phyloP scores from a whole-genome alignment of 1,140 invertebrate genomes.

The Pteromalus puparum region DNA sequence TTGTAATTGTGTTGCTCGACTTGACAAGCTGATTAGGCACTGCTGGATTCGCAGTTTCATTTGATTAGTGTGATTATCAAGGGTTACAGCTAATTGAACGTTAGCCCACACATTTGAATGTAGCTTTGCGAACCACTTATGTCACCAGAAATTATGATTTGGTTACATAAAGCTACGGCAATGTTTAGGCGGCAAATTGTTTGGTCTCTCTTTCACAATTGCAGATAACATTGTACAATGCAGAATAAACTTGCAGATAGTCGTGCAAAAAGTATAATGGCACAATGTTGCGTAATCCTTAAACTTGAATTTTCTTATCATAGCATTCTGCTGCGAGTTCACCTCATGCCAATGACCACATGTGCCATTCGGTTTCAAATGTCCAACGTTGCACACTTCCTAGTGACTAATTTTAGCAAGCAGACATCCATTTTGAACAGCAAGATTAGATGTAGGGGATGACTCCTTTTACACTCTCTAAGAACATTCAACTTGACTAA shows the following conservation, averaged over 20 bases:
- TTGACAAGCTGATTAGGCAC: neutral
- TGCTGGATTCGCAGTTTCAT: neutral
- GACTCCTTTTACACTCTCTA: neutral
- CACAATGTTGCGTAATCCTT: neutral
- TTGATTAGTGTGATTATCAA: neutral
- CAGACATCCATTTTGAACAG: constrained; percentile 16
- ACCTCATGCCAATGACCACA: neutral
- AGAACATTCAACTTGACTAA: neutral
- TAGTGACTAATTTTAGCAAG: constrained; percentile 34
- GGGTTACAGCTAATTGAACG: neutral
- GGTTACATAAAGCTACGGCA: neutral
- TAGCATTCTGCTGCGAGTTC: neutral
- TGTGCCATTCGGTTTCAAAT: constrained; percentile 9
- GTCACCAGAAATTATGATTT: neutral
- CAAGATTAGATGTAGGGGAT: neutral
- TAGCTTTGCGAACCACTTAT: neutral
- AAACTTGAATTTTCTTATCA: neutral
- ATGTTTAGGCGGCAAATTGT: neutral
- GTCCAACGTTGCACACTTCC: neutral
- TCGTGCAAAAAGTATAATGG: too few relatives aligned
- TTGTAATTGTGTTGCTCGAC: neutral
- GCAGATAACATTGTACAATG: neutral
- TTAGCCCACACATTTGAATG: neutral
- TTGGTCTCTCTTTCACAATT: neutral
- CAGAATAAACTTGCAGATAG: too few relatives aligned